These are phyloP conservation scores for Emmelina monodactyla DNA, from an alignment of 2,888 invertebrate species.

Conservation along the genomic window DNA sequence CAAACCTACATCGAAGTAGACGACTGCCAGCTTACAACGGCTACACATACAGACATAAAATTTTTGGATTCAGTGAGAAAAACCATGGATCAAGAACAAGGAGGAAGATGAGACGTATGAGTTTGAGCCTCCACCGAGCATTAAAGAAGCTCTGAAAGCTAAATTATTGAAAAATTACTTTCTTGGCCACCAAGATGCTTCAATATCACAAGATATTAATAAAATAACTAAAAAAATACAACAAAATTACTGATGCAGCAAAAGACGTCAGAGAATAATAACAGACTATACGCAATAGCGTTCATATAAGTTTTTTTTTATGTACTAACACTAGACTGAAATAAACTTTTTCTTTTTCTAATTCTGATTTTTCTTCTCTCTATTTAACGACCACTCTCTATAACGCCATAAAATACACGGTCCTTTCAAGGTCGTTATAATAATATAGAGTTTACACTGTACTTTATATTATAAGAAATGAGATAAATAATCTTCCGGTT, in stretches of 20 bases:
- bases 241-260: conserved; percentile 12
- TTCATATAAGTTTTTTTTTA: background rate
- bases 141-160: conserved; percentile 14
- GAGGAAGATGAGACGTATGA: too few species aligned
- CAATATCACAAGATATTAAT: background rate
- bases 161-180: conserved; percentile 7
- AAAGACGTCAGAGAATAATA: conserved; percentile 13
- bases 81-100: too few species aligned
- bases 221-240: conserved; percentile 7
- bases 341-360: background rate
- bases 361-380: background rate
- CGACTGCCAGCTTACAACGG: conserved; percentile 13
- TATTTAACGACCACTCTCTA: background rate
- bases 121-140: conserved; percentile 12
- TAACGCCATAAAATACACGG: background rate
- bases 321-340: background rate
- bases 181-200: background rate
- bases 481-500: too few species aligned
- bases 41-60: conserved; percentile 16
- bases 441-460: background rate
- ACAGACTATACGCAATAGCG: conserved; percentile 10
- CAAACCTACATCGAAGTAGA: conserved; percentile 16
- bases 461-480: too few species aligned
- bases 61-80: conserved; percentile 17
- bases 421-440: conserved; percentile 1